Conservation (phyloP, 2,888 invertebrate species). For the Oscheius onirici region DNA sequence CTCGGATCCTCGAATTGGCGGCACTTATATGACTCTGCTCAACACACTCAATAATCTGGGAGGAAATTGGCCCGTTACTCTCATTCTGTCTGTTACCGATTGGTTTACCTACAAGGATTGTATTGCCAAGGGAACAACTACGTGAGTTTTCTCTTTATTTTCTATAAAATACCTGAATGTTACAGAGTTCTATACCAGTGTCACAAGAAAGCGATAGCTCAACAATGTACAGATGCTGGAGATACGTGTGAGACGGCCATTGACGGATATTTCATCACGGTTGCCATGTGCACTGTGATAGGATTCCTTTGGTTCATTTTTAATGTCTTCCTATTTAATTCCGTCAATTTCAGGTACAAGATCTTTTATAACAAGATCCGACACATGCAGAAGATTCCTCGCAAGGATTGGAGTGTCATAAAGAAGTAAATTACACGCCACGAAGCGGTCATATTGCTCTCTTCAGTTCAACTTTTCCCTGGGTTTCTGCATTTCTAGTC, state of each 20-base stretch:
- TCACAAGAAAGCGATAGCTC: constrained; percentile 61
- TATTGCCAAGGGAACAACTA: constrained; percentile 57
- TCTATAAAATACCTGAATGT: constrained; percentile 5
- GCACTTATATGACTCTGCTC: constrained; percentile 97
- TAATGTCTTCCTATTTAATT: neutral
- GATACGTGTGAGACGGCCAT: constrained; percentile 66
- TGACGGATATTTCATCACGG: constrained; percentile 68
- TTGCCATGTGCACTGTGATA: constrained; percentile 64
- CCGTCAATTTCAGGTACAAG: constrained; percentile 52
- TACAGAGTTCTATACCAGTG: constrained; percentile 66
- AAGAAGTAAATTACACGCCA: constrained; percentile 31
- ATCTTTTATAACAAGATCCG: constrained; percentile 66
- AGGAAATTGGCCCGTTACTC: constrained; percentile 87
- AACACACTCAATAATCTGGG: constrained; percentile 96
- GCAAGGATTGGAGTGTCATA: constrained; percentile 69
- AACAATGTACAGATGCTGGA: constrained; percentile 65
- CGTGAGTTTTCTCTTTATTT: constrained; percentile 42
- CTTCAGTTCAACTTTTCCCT: constrained; percentile 2
- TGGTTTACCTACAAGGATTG: constrained; percentile 70
- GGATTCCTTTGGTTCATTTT: constrained; percentile 64
- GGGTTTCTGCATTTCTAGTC: constrained; percentile 13
- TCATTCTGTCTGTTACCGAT: constrained; percentile 66
- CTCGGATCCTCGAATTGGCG: constrained; percentile 91
- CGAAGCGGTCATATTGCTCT: neutral
- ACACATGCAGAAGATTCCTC: constrained; percentile 68